Evolutionary conservation across 1,140 invertebrate genomes (phyloP), one percentile per base, ranked within the genome.

Genomic region (Drosophila virilis): DNA sequence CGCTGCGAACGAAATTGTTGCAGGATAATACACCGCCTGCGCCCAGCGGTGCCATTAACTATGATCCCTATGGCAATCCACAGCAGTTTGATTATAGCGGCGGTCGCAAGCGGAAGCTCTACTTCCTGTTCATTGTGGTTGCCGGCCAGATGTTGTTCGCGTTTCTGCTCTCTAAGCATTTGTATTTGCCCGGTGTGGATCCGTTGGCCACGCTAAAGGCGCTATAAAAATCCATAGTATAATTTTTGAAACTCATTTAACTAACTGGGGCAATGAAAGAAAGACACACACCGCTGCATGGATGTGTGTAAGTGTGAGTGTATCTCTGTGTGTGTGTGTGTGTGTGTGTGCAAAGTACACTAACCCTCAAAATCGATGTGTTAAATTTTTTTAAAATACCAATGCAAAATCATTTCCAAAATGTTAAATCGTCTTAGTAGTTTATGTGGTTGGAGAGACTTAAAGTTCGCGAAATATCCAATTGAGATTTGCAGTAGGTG

Each of bases 81-180:
- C 92, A 92, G 85, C 91, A 92, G 65, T 82, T 91, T 4, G 92
- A 93, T 65, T 92, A 93, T 58, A 91, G 74, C 90, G 93, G 93
- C 43, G 96, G 94, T n/a, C 96, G 95, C 76, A 99, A 99, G 92
- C 94, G 98, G 51, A 95, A 97, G 82, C 92, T 98, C 0, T 99
- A 99, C 92, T 96, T 99, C 82, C 95, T 99, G 9, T 93, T 99
- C n/a, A 96, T 97, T 86, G 95, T 99, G 55, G 96, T 97, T 8
- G 93, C 95, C 28, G 94, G 97, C 9, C 98, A 99, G 93, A 97
- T 98, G 0, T 65, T 98, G n/a, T 94, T 99, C 42, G 98, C 98
- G 93, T 99, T 98, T 96, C 97, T 97, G 96, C 93, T 99, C 7
- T 98, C 98, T 0, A 96, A 95, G 91, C 96, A 97, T 93, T 93